These are phyloP conservation scores for Papilio aristodemus DNA, from an alignment of 1,140 invertebrate species.

Conservation along the genomic window DNA sequence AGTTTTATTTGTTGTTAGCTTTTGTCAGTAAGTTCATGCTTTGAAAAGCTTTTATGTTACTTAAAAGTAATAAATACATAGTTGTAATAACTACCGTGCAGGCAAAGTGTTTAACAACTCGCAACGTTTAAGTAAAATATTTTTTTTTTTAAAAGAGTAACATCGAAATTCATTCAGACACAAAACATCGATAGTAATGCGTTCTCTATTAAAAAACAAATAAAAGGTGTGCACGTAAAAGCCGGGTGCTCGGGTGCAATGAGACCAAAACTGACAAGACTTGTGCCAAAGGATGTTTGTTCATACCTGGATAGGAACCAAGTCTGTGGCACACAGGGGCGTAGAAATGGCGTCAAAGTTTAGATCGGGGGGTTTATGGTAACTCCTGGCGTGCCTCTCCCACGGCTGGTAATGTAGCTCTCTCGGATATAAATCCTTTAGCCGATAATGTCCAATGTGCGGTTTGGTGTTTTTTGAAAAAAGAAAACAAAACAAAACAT, in stretches of 20 bases:
- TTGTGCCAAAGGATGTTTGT: slow-evolving; percentile 61
- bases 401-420: slow-evolving; percentile 75
- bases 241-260: slow-evolving; percentile 65
- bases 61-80: slow-evolving; percentile 35
- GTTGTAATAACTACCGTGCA: slow-evolving; percentile 61
- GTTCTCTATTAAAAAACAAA: slow-evolving; percentile 48
- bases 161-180: slow-evolving; percentile 43
- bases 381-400: slow-evolving; percentile 72
- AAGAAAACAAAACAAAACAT: slow-evolving; percentile 79
- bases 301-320: slow-evolving; percentile 87
- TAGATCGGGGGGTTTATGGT: slow-evolving; percentile 78
- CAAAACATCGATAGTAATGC: slow-evolving; percentile 54
- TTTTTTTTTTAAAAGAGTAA: slow-evolving; percentile 30
- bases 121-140: slow-evolving; percentile 8
- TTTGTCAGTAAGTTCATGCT: slow-evolving; percentile 30
- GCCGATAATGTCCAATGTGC: slow-evolving; percentile 74
- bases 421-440: slow-evolving; percentile 78
- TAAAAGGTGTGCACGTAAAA: slow-evolving; percentile 70
- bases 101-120: slow-evolving; percentile 35
- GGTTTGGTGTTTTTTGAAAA: slow-evolving; percentile 74
- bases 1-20: slow-evolving; percentile 21
- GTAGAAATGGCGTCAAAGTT: slow-evolving; percentile 74
- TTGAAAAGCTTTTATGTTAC: slow-evolving; percentile 33
- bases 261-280: slow-evolving; percentile 52
- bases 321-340: slow-evolving; percentile 81